Percentiles rank a stretch among this genome's conserved stretches.
phyloP scores from a whole-genome alignment of 2,888 invertebrate genomes.

The Pardosa pseudoannulata region DNA sequence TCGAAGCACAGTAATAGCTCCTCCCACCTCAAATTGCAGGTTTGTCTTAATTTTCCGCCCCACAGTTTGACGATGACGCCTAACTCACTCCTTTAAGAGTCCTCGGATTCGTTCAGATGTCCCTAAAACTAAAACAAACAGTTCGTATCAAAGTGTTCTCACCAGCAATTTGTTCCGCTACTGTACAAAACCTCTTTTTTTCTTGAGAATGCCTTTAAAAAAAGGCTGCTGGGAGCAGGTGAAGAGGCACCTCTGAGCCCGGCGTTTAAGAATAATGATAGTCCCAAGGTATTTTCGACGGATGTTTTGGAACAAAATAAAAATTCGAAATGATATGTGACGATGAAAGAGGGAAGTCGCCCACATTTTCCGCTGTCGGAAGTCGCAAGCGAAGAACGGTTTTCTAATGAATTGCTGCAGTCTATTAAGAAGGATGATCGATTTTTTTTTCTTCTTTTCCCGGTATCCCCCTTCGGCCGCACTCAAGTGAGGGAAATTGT shows the following conservation, averaged over 20 bases:
- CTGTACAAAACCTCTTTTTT: background rate
- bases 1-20: too few species aligned
- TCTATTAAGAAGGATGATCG: background rate
- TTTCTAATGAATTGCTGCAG: conserved; percentile 21
- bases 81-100: background rate
- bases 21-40: too few species aligned
- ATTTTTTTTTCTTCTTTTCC: too few species aligned
- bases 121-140: background rate
- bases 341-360: conserved; percentile 1
- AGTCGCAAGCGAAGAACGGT: background rate
- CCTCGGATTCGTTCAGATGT: background rate
- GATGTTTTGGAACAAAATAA: conserved; percentile 60
- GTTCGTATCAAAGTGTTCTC: background rate
- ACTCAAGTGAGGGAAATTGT: too few species aligned
- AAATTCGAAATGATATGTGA: conserved; percentile 28
- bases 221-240: conserved; percentile 29
- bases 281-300: conserved; percentile 33
- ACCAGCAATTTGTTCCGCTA: conserved; percentile 7
- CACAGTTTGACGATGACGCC: background rate
- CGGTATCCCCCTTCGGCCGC: too few species aligned
- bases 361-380: conserved; percentile 5
- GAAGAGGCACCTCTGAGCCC: conserved; percentile 45
- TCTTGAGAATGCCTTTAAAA: background rate
- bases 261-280: conserved; percentile 56
- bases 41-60: too few species aligned